Evolutionary conservation across 2,113 vertebrate species (phyloP).

Genomic region (Stercorarius parasiticus): DNA sequence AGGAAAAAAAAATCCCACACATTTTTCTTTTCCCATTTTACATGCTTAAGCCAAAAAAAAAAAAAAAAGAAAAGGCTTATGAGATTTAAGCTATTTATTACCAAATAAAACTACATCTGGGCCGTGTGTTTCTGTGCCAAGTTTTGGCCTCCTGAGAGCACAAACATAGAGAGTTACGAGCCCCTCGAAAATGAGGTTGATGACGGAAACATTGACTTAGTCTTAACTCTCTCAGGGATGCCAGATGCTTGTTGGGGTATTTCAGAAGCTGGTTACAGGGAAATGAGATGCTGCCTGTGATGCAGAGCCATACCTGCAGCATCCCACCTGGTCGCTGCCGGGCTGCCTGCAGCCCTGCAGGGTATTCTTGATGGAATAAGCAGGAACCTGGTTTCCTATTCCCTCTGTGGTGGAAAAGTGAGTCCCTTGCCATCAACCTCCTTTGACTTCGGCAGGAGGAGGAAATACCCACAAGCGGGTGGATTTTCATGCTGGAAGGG

Average conservation of each 20-base stretch:
- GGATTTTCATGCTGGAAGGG: not conserved
- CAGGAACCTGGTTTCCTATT: not conserved
- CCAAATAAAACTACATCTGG: conserved; percentile 44
- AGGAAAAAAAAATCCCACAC: not conserved
- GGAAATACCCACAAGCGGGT: not conserved
- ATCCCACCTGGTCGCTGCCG: not conserved
- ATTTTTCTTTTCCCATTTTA: conserved; percentile 30
- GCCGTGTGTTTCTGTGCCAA: not conserved
- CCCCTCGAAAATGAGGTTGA: not conserved
- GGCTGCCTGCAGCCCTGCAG: not conserved
- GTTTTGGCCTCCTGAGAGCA: not conserved
- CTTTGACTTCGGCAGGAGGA: not conserved
- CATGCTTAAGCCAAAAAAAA: not conserved
- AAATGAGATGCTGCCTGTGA: not conserved
- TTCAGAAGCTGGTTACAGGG: not conserved
- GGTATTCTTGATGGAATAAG: not conserved
- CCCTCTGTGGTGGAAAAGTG: not conserved
- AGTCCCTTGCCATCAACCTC: not conserved
- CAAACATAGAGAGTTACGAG: not conserved
- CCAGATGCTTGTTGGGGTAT: not conserved
- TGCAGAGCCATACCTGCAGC: not conserved
- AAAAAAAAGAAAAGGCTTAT: not conserved
- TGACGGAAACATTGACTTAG: conserved; percentile 20
- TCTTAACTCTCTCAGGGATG: not conserved
- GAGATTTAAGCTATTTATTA: conserved; percentile 55